Evolutionary conservation across 2,888 invertebrate genomes (phyloP).

Genomic region (Sacculina carcini): DNA sequence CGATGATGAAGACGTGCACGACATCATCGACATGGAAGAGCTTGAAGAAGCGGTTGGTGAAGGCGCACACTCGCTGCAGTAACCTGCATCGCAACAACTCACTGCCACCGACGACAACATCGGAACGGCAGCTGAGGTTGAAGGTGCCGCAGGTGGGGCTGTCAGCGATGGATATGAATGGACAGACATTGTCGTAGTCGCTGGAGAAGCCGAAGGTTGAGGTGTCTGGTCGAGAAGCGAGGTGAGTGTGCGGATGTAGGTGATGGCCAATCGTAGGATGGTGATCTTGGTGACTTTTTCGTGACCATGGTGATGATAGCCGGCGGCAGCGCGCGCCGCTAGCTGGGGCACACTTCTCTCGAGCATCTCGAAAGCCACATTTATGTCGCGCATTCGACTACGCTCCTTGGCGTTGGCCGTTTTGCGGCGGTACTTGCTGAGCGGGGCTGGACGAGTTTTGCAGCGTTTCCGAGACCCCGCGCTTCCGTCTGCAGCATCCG

Average conservation of each 20-base stretch:
- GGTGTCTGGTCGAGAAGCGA: conserved; percentile 33
- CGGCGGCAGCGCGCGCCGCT: conserved; percentile 16
- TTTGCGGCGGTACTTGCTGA: conserved; percentile 67
- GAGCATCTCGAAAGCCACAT: conserved; percentile 58
- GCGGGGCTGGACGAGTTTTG: conserved; percentile 29
- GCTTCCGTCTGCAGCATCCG: no score
- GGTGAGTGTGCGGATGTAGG: conserved; percentile 52
- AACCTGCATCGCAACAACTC: no score
- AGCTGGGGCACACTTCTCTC: conserved; percentile 40
- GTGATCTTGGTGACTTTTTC: conserved; percentile 73
- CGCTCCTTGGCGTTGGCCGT: conserved; percentile 71
- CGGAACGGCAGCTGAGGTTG: no score
- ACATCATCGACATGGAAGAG: neutral
- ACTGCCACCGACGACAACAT: no score
- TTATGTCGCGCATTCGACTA: conserved; percentile 66
- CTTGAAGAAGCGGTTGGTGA: no score
- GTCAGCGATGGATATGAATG: no score
- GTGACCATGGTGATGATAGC: no score
- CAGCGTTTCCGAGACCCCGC: conserved; percentile 15
- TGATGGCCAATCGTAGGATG: conserved; percentile 58
- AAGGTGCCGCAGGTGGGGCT: no score
- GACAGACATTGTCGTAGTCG: no score
- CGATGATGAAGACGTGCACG: neutral
- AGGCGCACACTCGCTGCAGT: no score
- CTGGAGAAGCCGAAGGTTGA: no score